Base-by-base conservation (phyloP, 2,113 vertebrate species). In the Datnioides undecimradiatus region DNA sequence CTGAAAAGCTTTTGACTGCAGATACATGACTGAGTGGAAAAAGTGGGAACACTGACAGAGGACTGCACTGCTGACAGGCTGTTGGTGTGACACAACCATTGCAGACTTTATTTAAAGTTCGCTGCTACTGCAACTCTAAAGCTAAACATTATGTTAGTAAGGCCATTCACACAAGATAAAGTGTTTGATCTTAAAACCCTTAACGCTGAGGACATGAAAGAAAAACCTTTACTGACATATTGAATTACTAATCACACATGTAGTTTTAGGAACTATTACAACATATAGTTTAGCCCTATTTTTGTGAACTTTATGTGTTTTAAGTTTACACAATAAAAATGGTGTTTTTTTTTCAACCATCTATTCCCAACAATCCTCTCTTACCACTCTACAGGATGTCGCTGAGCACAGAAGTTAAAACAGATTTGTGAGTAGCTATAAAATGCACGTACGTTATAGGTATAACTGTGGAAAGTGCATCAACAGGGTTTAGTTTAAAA, bases 61-160 rank as follows among this genome's bases (percentile, higher is more conserved):
- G 66, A 76, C 34, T 43, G 51, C n/a, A 33, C 46, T 40, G 52
- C 68, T 40, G 46, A 63, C 40, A 41, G 45, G 13, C 62, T 66
- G 49, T 23, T 17, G 23, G 12, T 0, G 3, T 41, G 5, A 66
- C 60, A 43, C 6, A 1, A 11, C 31, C 9, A 25, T 31, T 11
- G 40, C 14, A 45, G 41, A 21, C 25, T 45, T 31, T 21, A 31
- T 45, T 54, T 40, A 52, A 9, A 54, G 16, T 40, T 52, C 2
- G 16, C 19, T 51, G 5, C 38, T 51, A 31, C 29, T 29, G 14
- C 41, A 27, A 29, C 33, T 80, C 8, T 38, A n/a, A 25, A 17
- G 31, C 38, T 25, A 68, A 57, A 23, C 67, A 46, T 27, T 46
- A 17, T 25, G 16, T 21, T 33, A 16, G 13, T 25, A 25, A 57